These are phyloP conservation scores for Kryptopterus vitreolus DNA, from an alignment of 2,797 vertebrate genomes.

Conservation along the genomic window DNA sequence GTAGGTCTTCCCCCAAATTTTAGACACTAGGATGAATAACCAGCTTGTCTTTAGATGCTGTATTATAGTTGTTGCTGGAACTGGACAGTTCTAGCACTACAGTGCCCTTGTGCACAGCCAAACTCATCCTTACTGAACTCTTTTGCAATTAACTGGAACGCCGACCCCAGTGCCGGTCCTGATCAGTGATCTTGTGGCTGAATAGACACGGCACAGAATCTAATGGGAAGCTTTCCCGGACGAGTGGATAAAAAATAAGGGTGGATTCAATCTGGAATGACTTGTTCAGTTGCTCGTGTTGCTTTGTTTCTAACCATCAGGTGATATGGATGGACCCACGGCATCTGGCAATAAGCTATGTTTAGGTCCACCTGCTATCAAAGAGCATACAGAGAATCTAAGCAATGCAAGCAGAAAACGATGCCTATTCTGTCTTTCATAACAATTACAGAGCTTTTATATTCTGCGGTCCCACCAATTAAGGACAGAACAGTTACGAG, in stretches of 20 bases:
- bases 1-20: background rate
- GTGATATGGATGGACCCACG: background rate
- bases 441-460: background rate
- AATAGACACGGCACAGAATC: background rate
- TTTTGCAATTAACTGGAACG: background rate
- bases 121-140: background rate
- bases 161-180: background rate
- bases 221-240: background rate
- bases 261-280: background rate
- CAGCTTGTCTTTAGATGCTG: background rate
- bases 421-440: background rate
- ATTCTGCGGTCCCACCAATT: background rate
- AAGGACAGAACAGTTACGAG: background rate
- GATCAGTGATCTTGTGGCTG: background rate
- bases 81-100: background rate
- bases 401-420: background rate
- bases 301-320: background rate
- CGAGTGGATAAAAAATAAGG: background rate
- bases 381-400: background rate
- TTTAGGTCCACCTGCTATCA: no score
- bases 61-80: background rate
- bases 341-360: background rate
- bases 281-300: background rate
- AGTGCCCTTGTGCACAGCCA: background rate
- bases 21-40: no score